These are phyloP conservation scores for Falco punctatus DNA, from an alignment of 2,113 vertebrate genomes.

Conservation along the genomic window DNA sequence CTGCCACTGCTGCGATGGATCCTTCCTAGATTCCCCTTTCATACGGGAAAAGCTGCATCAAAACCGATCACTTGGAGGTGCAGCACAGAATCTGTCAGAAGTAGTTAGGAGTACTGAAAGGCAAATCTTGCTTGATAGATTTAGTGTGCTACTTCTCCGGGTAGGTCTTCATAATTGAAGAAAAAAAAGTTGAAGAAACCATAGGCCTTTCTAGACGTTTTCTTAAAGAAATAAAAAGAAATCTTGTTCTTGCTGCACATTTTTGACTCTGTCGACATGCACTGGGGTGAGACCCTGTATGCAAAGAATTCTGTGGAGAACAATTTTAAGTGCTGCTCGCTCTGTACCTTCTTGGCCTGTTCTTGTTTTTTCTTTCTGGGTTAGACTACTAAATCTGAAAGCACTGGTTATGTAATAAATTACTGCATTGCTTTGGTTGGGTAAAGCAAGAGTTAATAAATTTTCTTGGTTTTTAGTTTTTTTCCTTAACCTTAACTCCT, in stretches of 20 bases:
- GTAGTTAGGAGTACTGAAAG: background rate
- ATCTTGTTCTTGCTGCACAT: slow-evolving; percentile 60
- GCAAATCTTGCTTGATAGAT: background rate
- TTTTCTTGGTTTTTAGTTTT: slow-evolving; percentile 75
- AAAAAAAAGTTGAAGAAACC: background rate
- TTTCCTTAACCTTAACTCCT: slow-evolving; percentile 78
- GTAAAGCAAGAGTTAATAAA: slow-evolving; percentile 83
- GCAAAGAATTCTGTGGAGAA: background rate
- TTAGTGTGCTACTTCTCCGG: background rate
- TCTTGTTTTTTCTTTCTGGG: slow-evolving; percentile 42
- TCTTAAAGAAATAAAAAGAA: background rate
- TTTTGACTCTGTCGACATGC: slow-evolving; percentile 17
- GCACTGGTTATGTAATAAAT: slow-evolving; percentile 87
- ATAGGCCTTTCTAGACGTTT: background rate
- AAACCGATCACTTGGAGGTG: background rate
- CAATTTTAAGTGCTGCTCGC: background rate
- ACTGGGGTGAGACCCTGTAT: background rate
- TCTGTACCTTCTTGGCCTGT: slow-evolving; percentile 13
- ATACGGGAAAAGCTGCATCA: background rate
- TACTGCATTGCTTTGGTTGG: slow-evolving; percentile 86
- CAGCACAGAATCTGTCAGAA: background rate
- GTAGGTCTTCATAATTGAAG: background rate
- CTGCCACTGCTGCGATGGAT: background rate
- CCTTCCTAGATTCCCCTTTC: background rate
- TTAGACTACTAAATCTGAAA: slow-evolving; percentile 76